Conservation (phyloP, 2,113 vertebrate genomes). For the Pica pica region DNA sequence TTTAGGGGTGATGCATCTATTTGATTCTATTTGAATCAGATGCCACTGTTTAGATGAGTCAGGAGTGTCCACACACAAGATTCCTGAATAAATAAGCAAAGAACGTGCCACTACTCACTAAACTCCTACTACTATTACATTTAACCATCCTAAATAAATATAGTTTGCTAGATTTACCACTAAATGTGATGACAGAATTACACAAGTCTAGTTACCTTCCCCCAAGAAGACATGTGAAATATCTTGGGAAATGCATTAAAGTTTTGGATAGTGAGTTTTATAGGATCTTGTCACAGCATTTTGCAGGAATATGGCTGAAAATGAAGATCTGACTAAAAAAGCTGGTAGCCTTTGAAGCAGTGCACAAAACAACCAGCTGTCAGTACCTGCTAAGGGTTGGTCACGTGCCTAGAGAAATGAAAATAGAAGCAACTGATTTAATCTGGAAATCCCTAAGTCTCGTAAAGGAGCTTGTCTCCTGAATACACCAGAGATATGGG, state of each 20-base stretch:
- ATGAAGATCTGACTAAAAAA: not conserved
- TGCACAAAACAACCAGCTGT: not conserved
- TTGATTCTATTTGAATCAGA: not conserved
- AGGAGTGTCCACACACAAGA: not conserved
- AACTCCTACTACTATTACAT: not conserved
- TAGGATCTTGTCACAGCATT: not conserved
- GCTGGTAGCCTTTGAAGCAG: not conserved
- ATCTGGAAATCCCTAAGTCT: not conserved
- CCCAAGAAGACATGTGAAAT: not conserved
- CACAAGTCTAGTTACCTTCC: not conserved
- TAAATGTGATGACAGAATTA: not conserved
- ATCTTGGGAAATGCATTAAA: not conserved
- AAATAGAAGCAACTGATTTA: not conserved
- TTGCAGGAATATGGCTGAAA: not conserved
- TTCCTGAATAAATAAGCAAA: not conserved
- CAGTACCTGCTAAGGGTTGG: not conserved
- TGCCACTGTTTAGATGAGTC: not conserved
- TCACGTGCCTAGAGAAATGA: not conserved
- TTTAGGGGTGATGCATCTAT: not conserved
- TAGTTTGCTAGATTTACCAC: not conserved
- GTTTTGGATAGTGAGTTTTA: not conserved
- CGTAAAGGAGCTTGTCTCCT: not conserved
- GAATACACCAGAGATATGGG: not conserved
- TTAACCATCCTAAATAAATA: not conserved
- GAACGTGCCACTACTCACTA: not conserved